Evolutionary conservation across 2,113 vertebrate species (phyloP), one percentile per base, ranked within the genome.

Genomic region (Psilopogon haemacephalus): DNA sequence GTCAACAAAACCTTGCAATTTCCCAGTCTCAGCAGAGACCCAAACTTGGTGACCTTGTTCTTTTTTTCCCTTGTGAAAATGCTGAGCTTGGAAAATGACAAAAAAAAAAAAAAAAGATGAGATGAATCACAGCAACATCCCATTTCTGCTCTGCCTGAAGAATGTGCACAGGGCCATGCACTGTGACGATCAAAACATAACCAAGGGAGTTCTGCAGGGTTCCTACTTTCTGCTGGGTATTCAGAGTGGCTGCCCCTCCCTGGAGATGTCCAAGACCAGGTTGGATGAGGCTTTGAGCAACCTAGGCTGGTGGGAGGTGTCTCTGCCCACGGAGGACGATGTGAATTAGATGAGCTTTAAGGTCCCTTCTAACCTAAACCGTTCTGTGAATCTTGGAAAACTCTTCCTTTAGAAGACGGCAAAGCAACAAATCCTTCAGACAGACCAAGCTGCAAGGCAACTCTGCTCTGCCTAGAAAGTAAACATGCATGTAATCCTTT

Each of bases 61-160:
- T 52, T 52, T 19, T 93, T 86, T 95, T 74, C 63, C 83, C 73
- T 58, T 65, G 21, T 92, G 86, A 94, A 94, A 93, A 90, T 82
- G 85, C 89, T 84, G 89, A 85, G 77, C 18, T 92, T 86, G 88
- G 86, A 96, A 88, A 92, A 75, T n/a, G 88, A 78, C 38, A 19
- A 5, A 55, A 14, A 86, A 62, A 94, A 94, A 88, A 86, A 65
- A 94, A 94, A 83, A 88, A 87, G 67, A 75, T 78, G 35, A 84
- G 78, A 62, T 86, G 55, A 94, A 89, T 94, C 90, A 86, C 58
- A 65, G 68, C 33, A 4, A 63, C 48, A 84, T 89, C 96, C 75
- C 67, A 72, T 44, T 92, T 78, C 6, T 80, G 48, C 62, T 88
- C 69, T 84, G 88, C 64, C 28, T 50, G 84, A 84, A 86, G 84